Percentiles rank a stretch among this genome's conserved stretches.
These are phyloP conservation scores for Anguilla obscura DNA, from an alignment of 2,797 vertebrate species.

Conservation along the genomic window DNA sequence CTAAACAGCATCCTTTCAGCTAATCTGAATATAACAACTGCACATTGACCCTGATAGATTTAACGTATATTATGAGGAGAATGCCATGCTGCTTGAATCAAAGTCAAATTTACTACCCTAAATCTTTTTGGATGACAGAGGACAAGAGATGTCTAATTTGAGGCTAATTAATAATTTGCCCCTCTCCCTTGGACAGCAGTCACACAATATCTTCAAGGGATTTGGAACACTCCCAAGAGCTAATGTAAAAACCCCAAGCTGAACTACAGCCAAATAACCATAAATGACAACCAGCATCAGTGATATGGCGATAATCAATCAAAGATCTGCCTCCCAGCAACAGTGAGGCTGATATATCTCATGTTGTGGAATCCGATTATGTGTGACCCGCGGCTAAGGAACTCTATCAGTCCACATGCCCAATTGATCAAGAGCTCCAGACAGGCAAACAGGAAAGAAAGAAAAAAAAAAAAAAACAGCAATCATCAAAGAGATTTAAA, in stretches of 20 bases:
- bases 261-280: not conserved
- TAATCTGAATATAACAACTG: no score
- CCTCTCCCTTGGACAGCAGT: not conserved
- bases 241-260: not conserved
- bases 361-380: no score
- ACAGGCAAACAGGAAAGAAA: not conserved
- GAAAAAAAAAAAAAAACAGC: not conserved
- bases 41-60: no score
- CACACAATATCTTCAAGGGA: not conserved
- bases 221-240: not conserved
- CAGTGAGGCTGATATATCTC: not conserved
- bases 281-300: not conserved
- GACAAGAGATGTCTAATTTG: not conserved
- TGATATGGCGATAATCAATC: not conserved
- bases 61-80: no score
- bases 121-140: not conserved
- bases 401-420: not conserved
- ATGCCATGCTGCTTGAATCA: not conserved
- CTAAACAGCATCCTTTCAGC: no score
- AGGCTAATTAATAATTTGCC: not conserved
- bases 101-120: not conserved
- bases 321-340: not conserved
- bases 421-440: not conserved
- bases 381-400: not conserved
- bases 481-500: not conserved